Evolutionary conservation across 2,888 invertebrate species (phyloP).

Genomic region (Seira musarum): DNA sequence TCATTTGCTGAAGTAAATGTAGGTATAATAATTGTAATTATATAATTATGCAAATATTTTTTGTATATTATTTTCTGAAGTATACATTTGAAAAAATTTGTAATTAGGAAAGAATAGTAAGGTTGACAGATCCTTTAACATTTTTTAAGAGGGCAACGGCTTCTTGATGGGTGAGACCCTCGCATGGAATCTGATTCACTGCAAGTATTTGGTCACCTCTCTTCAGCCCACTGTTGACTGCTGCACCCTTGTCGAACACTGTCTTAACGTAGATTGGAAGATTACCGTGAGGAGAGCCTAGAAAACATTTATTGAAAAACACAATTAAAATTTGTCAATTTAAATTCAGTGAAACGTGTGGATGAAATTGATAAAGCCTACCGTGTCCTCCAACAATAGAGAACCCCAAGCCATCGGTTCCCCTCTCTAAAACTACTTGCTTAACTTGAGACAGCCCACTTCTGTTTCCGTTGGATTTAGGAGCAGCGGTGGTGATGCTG

Average conservation of each 20-base stretch:
- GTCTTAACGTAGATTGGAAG: slow-evolving; percentile 76
- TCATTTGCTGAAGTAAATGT: too few species aligned
- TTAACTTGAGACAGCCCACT: slow-evolving; percentile 62
- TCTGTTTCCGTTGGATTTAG: slow-evolving; percentile 2
- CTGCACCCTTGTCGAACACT: slow-evolving; percentile 72
- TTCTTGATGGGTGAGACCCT: slow-evolving; percentile 73
- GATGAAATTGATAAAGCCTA: too few species aligned
- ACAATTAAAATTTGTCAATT: not conserved
- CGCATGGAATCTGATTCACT: slow-evolving; percentile 72
- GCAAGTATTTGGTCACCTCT: slow-evolving; percentile 73
- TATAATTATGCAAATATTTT: too few species aligned
- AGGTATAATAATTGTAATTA: too few species aligned
- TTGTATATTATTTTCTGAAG: too few species aligned
- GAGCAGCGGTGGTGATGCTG: not conserved
- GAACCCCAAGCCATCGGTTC: slow-evolving; percentile 76
- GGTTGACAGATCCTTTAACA: slow-evolving; percentile 74
- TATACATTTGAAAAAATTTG: too few species aligned
- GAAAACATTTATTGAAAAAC: not conserved
- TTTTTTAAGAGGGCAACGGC: slow-evolving; percentile 73
- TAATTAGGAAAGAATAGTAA: slow-evolving; percentile 72
- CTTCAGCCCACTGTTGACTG: slow-evolving; percentile 72
- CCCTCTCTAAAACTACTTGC: slow-evolving; percentile 73
- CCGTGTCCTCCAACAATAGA: slow-evolving; percentile 75
- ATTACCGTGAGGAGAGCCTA: slow-evolving; percentile 73
- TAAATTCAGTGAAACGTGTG: not conserved